Evolutionary conservation across 2,888 invertebrate species (phyloP).

Genomic region (Tanytarsus gracilentus): DNA sequence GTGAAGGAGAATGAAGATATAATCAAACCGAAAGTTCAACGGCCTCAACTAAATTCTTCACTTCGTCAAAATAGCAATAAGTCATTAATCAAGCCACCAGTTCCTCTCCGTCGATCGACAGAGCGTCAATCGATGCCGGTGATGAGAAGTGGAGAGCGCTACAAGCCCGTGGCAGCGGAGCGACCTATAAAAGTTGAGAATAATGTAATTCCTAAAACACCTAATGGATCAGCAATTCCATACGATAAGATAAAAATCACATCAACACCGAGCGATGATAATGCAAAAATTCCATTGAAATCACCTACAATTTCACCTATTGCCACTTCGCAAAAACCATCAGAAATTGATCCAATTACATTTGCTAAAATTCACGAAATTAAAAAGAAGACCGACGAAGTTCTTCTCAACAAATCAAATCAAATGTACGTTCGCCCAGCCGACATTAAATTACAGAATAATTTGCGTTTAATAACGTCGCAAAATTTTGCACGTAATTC

Average conservation of each 20-base stretch:
- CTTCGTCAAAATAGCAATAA: neutral
- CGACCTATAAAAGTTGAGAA: neutral
- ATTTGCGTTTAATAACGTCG: neutral
- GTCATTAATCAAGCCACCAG: slow-evolving; percentile 23
- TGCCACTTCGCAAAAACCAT: neutral
- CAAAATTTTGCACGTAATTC: slow-evolving; percentile 37
- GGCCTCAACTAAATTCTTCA: neutral
- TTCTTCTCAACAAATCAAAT: slow-evolving; percentile 3
- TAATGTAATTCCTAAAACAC: neutral
- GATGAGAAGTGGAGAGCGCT: neutral
- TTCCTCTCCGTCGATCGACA: slow-evolving; percentile 15
- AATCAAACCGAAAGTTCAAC: slow-evolving; percentile 23
- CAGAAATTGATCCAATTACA: slow-evolving; percentile 34
- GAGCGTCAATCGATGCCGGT: slow-evolving; percentile 21
- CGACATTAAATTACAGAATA: neutral
- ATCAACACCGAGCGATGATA: slow-evolving; percentile 35
- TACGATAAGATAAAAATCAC: slow-evolving; percentile 34
- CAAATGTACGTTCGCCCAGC: neutral
- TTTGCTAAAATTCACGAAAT: slow-evolving; percentile 40
- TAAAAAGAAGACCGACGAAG: slow-evolving; percentile 38
- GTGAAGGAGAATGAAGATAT: slow-evolving; percentile 3
- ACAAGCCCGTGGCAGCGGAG: neutral
- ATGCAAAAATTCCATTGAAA: slow-evolving; percentile 5
- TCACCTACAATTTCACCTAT: neutral
- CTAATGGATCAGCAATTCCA: neutral